Evolutionary conservation across 2,797 vertebrate genomes (phyloP).

Genomic region (Tinamus major): DNA sequence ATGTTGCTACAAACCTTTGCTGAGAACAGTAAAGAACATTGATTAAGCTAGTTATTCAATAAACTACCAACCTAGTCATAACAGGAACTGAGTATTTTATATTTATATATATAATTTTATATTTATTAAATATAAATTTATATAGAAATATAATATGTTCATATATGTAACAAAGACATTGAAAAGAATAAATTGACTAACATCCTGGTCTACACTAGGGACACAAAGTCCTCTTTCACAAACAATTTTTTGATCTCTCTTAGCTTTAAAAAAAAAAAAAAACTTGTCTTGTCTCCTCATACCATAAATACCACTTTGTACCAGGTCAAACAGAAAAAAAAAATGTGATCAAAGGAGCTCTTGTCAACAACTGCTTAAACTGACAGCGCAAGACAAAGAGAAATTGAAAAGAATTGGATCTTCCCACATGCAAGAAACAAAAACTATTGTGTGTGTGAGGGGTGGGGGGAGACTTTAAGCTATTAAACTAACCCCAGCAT

Average conservation of each 20-base stretch:
- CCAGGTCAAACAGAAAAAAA: not conserved
- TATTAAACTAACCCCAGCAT: not conserved
- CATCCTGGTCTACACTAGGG: not conserved
- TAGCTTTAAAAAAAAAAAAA: not conserved
- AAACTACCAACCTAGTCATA: not conserved
- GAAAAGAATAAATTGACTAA: not conserved
- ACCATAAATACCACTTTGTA: not conserved
- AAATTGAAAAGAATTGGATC: not conserved
- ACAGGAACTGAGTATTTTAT: not conserved
- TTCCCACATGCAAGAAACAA: not conserved
- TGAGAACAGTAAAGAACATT: not conserved
- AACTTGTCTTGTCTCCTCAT: not conserved
- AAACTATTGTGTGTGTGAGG: not conserved
- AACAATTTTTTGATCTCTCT: not conserved
- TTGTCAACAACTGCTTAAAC: not conserved
- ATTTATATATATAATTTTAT: too few species aligned
- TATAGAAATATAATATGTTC: too few species aligned
- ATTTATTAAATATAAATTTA: too few species aligned
- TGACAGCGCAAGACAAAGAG: not conserved
- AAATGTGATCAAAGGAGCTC: not conserved
- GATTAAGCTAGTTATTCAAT: not conserved
- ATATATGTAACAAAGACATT: not conserved
- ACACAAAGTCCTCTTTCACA: not conserved
- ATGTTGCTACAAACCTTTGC: not conserved
- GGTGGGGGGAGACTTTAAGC: not conserved